Percentiles rank a stretch among this genome's conserved stretches.
These are phyloP conservation scores for Lasius platythorax DNA, from an alignment of 2,888 invertebrate species.

Conservation along the genomic window DNA sequence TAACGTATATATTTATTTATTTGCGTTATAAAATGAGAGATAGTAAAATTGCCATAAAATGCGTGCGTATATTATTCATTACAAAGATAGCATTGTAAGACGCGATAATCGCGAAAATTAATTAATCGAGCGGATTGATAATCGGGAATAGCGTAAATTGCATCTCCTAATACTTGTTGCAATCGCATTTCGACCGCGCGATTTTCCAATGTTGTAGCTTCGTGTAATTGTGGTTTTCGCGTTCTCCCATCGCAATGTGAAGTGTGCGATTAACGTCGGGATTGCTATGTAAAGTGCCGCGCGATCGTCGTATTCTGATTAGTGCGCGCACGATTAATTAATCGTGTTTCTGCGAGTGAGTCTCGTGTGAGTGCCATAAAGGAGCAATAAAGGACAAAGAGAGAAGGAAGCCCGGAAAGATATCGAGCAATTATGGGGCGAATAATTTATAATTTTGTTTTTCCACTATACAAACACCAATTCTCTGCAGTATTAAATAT, in stretches of 20 bases:
- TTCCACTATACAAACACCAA: neutral
- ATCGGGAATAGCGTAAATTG: too few relatives aligned
- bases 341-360: neutral
- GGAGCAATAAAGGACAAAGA: neutral
- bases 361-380: neutral
- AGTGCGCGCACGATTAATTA: neutral
- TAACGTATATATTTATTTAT: neutral
- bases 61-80: neutral
- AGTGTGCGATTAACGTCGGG: too few relatives aligned
- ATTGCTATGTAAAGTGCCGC: neutral
- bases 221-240: neutral
- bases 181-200: too few relatives aligned
- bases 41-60: neutral
- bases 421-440: neutral
- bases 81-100: neutral
- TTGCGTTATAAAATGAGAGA: neutral
- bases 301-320: neutral
- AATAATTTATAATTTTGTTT: neutral
- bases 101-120: too few relatives aligned
- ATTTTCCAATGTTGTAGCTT: neutral
- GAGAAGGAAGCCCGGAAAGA: neutral
- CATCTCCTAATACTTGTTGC: too few relatives aligned
- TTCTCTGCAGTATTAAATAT: neutral
- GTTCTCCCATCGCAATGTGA: neutral
- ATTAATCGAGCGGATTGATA: too few relatives aligned